These are phyloP conservation scores for Perizoma affinitatum DNA, from an alignment of 2,888 invertebrate species.

Conservation along the genomic window DNA sequence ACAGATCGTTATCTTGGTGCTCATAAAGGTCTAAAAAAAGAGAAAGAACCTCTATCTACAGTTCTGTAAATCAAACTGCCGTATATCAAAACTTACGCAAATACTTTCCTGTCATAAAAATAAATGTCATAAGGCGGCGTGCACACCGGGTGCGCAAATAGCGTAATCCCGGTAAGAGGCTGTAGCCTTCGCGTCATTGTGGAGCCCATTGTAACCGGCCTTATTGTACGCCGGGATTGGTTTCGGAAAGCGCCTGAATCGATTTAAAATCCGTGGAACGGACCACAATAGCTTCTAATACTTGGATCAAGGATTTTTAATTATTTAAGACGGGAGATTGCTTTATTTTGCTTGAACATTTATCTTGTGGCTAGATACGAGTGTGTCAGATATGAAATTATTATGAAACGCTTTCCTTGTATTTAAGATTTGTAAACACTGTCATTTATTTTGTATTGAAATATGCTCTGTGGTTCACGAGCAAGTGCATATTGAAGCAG, in stretches of 20 bases:
- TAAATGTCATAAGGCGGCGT: slow-evolving; percentile 26
- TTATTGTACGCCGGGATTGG: slow-evolving; percentile 79
- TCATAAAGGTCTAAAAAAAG: too few relatives aligned
- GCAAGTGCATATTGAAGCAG: neutral
- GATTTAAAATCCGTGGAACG: slow-evolving; percentile 80
- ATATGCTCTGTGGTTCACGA: too few relatives aligned
- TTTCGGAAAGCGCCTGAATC: slow-evolving; percentile 72
- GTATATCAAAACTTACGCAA: slow-evolving; percentile 20
- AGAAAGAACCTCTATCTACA: too few relatives aligned
- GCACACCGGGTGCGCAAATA: slow-evolving; percentile 58
- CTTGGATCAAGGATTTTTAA: slow-evolving; percentile 61
- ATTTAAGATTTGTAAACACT: too few relatives aligned
- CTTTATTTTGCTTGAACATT: slow-evolving; percentile 21
- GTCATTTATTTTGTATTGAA: too few relatives aligned
- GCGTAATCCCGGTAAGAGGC: slow-evolving; percentile 69
- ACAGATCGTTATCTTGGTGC: too few relatives aligned
- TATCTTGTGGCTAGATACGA: too few relatives aligned
- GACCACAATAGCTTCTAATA: slow-evolving; percentile 75
- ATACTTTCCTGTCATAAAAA: slow-evolving; percentile 26
- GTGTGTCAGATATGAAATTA: too few relatives aligned
- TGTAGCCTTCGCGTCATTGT: slow-evolving; percentile 66
- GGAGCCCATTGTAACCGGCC: slow-evolving; percentile 68
- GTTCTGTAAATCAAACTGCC: neutral
- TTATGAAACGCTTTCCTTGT: too few relatives aligned
- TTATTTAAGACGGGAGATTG: slow-evolving; percentile 33